phyloP scores from a whole-genome alignment of 2,113 vertebrate species.

The Siniperca chuatsi region DNA sequence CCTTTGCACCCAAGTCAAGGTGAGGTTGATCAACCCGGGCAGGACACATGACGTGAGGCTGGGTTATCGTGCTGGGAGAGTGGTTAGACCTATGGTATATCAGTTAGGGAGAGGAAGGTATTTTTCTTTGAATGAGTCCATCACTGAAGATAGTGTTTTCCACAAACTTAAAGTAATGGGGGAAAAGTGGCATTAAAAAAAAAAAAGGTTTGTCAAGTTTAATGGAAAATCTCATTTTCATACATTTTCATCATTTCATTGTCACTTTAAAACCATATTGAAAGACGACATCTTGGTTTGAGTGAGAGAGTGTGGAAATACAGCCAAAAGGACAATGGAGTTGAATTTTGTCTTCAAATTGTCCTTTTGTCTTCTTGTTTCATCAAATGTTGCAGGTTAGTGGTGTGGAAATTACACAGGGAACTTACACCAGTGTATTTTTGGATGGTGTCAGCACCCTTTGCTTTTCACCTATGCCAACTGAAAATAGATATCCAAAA shows the following conservation, averaged over 20 bases:
- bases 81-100: background rate
- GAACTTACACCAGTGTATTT: conserved; percentile 6
- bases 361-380: background rate
- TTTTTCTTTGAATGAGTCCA: background rate
- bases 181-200: background rate
- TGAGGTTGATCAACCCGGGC: background rate
- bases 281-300: background rate
- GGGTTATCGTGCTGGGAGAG: background rate
- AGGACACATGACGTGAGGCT: background rate
- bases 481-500: conserved; percentile 16
- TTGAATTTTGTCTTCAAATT: background rate
- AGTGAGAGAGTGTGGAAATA: background rate
- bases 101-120: background rate
- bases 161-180: background rate
- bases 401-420: background rate
- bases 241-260: background rate
- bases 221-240: background rate
- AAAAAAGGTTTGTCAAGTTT: background rate
- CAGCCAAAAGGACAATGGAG: background rate
- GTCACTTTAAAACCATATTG: background rate
- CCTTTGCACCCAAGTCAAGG: background rate
- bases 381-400: background rate
- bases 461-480: conserved; percentile 15
- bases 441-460: conserved; percentile 3
- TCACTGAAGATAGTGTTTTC: background rate